These are phyloP conservation scores for Agonopterix heracliana DNA, from an alignment of 2,888 invertebrate species.

Conservation along the genomic window DNA sequence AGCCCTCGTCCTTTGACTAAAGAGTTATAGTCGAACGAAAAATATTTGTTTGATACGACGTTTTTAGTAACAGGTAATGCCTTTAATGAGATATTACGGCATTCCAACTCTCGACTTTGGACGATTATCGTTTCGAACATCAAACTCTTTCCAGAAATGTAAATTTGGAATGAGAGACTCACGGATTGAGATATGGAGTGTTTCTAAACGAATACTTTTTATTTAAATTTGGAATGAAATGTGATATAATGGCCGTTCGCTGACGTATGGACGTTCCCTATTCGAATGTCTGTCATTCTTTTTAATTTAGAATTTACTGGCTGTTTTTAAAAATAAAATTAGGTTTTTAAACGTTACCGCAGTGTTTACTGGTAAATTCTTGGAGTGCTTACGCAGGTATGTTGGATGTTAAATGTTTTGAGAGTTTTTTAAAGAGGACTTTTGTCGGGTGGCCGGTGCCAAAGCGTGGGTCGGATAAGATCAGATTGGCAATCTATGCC, in stretches of 20 bases:
- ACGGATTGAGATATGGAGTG: constrained; percentile 62
- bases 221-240: constrained; percentile 61
- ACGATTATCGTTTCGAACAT: constrained; percentile 64
- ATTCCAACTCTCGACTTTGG: constrained; percentile 51
- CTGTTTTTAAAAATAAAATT: constrained; percentile 14
- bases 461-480: constrained; percentile 54
- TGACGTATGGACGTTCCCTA: constrained; percentile 44
- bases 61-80: constrained; percentile 38
- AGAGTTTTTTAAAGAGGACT: constrained; percentile 36
- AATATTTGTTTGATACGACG: constrained; percentile 33
- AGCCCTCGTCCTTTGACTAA: constrained; percentile 28
- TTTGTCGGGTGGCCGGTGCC: constrained; percentile 30
- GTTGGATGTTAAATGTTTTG: constrained; percentile 30
- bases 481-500: constrained; percentile 46
- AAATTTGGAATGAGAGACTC: constrained; percentile 58
- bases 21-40: constrained; percentile 38
- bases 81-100: constrained; percentile 68
- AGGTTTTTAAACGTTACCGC: background rate
- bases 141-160: constrained; percentile 69
- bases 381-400: constrained; percentile 28
- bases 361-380: constrained; percentile 6
- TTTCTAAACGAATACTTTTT: constrained; percentile 56
- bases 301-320: constrained; percentile 21
- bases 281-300: constrained; percentile 29
- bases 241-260: constrained; percentile 51